These are phyloP conservation scores for Falco berigora DNA, from an alignment of 2,797 vertebrate genomes.

Conservation along the genomic window DNA sequence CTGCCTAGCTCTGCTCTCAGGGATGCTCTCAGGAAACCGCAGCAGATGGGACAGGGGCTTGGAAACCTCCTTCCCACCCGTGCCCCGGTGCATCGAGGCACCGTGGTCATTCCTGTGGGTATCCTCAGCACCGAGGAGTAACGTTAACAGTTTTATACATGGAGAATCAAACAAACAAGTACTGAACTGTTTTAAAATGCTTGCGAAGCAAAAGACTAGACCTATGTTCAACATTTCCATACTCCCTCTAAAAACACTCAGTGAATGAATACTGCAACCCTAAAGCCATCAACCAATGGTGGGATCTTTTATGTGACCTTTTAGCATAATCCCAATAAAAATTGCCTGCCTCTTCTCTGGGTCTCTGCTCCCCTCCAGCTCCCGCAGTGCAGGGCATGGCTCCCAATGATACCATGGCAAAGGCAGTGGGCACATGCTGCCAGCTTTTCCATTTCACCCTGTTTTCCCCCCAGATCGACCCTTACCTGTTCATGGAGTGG, in stretches of 20 bases:
- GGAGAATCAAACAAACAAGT: not conserved
- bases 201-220: not conserved
- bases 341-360: not conserved
- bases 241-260: not conserved
- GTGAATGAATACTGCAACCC: not conserved
- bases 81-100: not conserved
- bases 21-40: not conserved
- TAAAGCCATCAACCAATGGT: not conserved
- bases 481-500: not conserved
- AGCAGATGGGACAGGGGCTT: not conserved
- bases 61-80: not conserved
- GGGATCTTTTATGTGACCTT: not conserved
- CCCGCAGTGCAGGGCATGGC: accelerated
- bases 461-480: not conserved
- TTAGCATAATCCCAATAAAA: not conserved
- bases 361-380: not conserved
- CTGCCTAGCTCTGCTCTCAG: not conserved
- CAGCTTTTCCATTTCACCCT: not conserved
- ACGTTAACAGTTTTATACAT: not conserved
- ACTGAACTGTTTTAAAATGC: not conserved
- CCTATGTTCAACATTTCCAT: not conserved
- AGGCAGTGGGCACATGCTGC: accelerated
- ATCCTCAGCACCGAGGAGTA: not conserved
- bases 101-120: accelerated
- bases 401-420: accelerated